Base-by-base conservation (phyloP, 2,888 invertebrate species). In the Caenorhabditis sp. region DNA sequence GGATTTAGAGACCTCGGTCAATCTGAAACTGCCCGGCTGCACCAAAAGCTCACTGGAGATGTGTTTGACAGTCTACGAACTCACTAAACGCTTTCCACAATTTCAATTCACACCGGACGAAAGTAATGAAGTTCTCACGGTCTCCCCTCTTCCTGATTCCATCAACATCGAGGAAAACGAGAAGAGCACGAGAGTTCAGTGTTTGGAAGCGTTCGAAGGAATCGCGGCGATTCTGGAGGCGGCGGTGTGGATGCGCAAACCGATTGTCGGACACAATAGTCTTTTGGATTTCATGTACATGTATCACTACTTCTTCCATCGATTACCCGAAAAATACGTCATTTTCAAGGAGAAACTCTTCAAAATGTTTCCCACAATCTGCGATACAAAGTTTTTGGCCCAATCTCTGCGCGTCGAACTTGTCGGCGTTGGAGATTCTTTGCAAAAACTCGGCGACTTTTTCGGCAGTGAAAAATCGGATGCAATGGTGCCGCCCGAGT, bases 261-360 rank as follows among this genome's bases (percentile, higher is more conserved):
- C 35, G 8, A 30, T 75, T 6, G 70, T 75, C n/a, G 75, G 75
- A 0, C 75, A 75, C 22, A 75, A 75, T 30, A 53, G 68, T 52
- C 62, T 75, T 39, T 46, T 63, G 4, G 75, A 75, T 39, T 46
- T 30, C 15, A 75, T 75, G 68, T 75, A 75, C 45, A 17, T 70
- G 15, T 63, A 62, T 37, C 48, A 75, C 32, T 75, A 75, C 11
- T 75, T 75, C 22, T 52, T 75, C 20, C 43, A 26, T 1, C 24
- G 13, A 0, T 46, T 75, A 9, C 75, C 75, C 24, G 50, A 37
- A 3, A 56, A 62, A 8, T 75, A 75, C 43, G n/a, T 45, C 3
- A 11, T 5, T 5, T 75, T 68, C 75, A 75, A 75, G 30, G 4
- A 17, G 11, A 55, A 32, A n/a, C 50, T 75, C 35, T 43, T 56